These are phyloP conservation scores for Proterorhinus semilunaris DNA, from an alignment of 2,113 vertebrate species.

Conservation along the genomic window DNA sequence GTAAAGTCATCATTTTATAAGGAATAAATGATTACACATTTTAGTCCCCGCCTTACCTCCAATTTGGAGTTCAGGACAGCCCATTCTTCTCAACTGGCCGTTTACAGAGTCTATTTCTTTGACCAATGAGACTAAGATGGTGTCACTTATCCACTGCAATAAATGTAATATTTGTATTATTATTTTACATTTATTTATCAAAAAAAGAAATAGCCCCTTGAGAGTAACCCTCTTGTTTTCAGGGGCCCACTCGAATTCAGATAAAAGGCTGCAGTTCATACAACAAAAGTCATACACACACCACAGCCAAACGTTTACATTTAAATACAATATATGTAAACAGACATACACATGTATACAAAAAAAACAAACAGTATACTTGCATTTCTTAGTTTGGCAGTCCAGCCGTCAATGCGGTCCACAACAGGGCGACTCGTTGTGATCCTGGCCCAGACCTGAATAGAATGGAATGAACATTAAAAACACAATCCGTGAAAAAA, in stretches of 20 bases:
- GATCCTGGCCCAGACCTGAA: conserved; percentile 93
- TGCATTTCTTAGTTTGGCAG: conserved; percentile 93
- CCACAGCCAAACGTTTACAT: no score
- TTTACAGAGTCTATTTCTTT: conserved; percentile 92
- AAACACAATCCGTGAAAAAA: background rate
- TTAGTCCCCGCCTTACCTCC: conserved; percentile 79
- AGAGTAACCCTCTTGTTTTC: no score
- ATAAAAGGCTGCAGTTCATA: no score
- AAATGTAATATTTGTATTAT: background rate
- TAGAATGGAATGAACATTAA: background rate
- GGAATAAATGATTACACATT: background rate
- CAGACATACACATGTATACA: no score
- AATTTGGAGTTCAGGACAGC: conserved; percentile 92
- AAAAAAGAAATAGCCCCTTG: no score
- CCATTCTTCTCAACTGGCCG: conserved; percentile 90
- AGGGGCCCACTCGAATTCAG: no score
- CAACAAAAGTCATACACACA: background rate
- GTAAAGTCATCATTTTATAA: background rate
- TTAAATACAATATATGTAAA: background rate
- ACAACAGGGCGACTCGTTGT: conserved; percentile 84
- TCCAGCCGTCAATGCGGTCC: conserved; percentile 91
- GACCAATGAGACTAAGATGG: conserved; percentile 89
- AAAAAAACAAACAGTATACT: conserved; percentile 38
- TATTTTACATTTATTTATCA: no score
- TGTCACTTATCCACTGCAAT: conserved; percentile 94